These are phyloP conservation scores for Coleophora deauratella DNA, from an alignment of 2,888 invertebrate genomes.

Conservation along the genomic window DNA sequence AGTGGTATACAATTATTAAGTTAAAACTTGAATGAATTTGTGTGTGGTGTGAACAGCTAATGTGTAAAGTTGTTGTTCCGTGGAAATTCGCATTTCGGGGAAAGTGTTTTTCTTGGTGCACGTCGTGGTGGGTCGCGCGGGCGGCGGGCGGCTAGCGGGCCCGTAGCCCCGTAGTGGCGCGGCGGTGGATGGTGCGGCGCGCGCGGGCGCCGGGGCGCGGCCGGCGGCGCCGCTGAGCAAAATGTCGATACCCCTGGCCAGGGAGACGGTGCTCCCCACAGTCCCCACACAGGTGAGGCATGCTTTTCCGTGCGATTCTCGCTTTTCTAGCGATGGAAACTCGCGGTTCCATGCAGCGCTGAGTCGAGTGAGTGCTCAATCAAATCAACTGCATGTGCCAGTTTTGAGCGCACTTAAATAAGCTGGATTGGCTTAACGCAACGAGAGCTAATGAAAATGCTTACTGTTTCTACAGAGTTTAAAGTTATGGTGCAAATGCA, in stretches of 20 bases:
- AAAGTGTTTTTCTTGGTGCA: constrained; percentile 64
- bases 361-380: background rate
- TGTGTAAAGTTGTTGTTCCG: constrained; percentile 29
- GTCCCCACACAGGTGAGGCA: constrained; percentile 67
- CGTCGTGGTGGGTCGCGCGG: constrained; percentile 34
- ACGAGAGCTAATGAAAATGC: too few relatives aligned
- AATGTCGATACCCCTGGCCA: constrained; percentile 72
- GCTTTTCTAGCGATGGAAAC: too few relatives aligned
- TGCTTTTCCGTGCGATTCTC: constrained; percentile 23
- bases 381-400: too few relatives aligned
- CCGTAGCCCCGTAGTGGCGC: constrained; percentile 43
- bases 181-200: constrained; percentile 65
- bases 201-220: constrained; percentile 70
- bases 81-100: constrained; percentile 40
- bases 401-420: too few relatives aligned
- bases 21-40: constrained; percentile 28
- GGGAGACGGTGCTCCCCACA: constrained; percentile 68
- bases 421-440: too few relatives aligned
- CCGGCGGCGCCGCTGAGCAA: constrained; percentile 68
- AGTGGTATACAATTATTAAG: constrained; percentile 22
- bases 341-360: too few relatives aligned
- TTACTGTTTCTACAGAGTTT: too few relatives aligned
- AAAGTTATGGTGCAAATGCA: too few relatives aligned
- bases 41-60: constrained; percentile 27
- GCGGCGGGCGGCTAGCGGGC: constrained; percentile 35